A percentile compares a stretch with the other conserved stretches of the same genome.
These are phyloP conservation scores for Bombyx huttoni DNA, from an alignment of 2,888 invertebrate species.

Conservation along the genomic window DNA sequence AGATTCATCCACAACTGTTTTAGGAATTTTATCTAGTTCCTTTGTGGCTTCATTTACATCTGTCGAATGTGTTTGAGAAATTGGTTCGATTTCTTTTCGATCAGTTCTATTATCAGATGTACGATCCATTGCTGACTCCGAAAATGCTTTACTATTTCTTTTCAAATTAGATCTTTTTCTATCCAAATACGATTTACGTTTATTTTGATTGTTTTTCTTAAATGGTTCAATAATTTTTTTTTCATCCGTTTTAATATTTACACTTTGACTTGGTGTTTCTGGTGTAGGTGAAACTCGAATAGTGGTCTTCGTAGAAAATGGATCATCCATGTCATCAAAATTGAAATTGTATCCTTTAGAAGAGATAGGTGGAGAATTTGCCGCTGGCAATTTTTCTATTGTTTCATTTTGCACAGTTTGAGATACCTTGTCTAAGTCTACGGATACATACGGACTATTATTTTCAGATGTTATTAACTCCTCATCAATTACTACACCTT, in stretches of 20 bases:
- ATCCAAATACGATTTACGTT: slow-evolving; percentile 34
- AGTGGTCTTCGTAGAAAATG: slow-evolving; percentile 51
- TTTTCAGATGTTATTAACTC: slow-evolving; percentile 21
- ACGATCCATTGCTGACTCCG: neutral
- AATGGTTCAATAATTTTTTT: slow-evolving; percentile 8
- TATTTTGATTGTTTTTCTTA: slow-evolving; percentile 21
- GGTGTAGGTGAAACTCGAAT: slow-evolving; percentile 39
- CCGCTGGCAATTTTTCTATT: slow-evolving; percentile 11
- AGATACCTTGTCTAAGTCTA: slow-evolving; percentile 17
- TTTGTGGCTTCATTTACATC: neutral
- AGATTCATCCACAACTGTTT: neutral
- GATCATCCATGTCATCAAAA: slow-evolving; percentile 54
- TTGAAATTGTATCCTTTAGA: slow-evolving; percentile 54
- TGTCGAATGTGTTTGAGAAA: neutral
- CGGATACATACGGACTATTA: slow-evolving; percentile 40
- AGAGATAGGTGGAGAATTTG: slow-evolving; percentile 37
- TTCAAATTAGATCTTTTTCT: slow-evolving; percentile 22
- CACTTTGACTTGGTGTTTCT: slow-evolving; percentile 14
- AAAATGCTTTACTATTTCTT: slow-evolving; percentile 12
- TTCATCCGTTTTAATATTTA: slow-evolving; percentile 7
- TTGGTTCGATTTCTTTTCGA: neutral
- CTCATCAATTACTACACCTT: neutral
- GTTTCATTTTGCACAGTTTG: slow-evolving; percentile 2
- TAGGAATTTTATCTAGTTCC: neutral
- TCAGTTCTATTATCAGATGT: neutral